These are phyloP conservation scores for Synergus umbraculus DNA, from an alignment of 2,888 invertebrate species.

Conservation along the genomic window DNA sequence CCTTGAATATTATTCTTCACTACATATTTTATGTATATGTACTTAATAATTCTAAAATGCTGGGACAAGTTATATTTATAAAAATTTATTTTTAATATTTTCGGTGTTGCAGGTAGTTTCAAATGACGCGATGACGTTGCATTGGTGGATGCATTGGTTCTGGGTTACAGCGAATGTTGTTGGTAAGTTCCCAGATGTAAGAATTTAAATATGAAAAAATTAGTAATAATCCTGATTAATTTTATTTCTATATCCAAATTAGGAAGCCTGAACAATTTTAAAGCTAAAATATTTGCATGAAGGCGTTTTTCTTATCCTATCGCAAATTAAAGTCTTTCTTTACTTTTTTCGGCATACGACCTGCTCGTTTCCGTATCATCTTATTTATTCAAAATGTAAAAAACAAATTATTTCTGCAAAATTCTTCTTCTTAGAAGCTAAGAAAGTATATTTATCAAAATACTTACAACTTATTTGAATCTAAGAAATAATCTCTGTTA, in stretches of 20 bases:
- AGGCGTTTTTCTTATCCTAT: too few species aligned
- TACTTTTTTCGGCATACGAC: too few species aligned
- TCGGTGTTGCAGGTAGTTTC: conserved; percentile 8
- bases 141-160: conserved; percentile 94
- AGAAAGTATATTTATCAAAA: too few species aligned
- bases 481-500: background rate
- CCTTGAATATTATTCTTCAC: background rate
- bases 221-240: background rate
- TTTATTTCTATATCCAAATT: background rate
- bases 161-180: conserved; percentile 84
- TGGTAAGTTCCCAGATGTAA: conserved; percentile 62
- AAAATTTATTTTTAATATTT: background rate
- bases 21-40: too few species aligned
- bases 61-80: background rate
- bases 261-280: too few species aligned
- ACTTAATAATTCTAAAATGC: background rate
- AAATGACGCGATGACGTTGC: conserved; percentile 86
- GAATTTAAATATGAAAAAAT: background rate
- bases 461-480: too few species aligned
- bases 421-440: too few species aligned
- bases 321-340: too few species aligned
- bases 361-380: too few species aligned
- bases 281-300: too few species aligned
- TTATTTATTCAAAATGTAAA: too few species aligned
- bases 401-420: too few species aligned